Percentiles rank a stretch among this genome's conserved stretches.
These are phyloP conservation scores for Eupeodes luniger DNA, from an alignment of 2,888 invertebrate species.

Conservation along the genomic window DNA sequence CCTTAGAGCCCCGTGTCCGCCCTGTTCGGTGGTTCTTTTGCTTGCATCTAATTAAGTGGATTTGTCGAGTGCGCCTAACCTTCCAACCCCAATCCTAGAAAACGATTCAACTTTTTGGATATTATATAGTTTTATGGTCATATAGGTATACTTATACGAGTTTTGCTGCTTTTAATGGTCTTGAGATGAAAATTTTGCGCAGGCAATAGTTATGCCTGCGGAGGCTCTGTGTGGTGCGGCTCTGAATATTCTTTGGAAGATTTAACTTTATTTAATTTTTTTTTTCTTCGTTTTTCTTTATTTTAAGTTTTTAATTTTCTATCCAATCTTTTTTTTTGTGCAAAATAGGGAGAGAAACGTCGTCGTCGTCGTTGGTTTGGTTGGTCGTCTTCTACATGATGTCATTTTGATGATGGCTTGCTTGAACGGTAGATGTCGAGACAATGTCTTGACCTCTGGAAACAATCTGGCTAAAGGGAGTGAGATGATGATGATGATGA, in stretches of 20 bases:
- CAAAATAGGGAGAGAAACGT: constrained; percentile 5
- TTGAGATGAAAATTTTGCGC: constrained; percentile 43
- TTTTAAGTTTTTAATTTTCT: constrained; percentile 37
- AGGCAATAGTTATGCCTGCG: constrained; percentile 45
- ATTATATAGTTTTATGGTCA: constrained; percentile 35
- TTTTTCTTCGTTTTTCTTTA: not conserved
- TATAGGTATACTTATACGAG: constrained; percentile 1
- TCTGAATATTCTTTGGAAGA: constrained; percentile 45
- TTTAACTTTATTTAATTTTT: constrained; percentile 11
- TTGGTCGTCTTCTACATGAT: constrained; percentile 50
- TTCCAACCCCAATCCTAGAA: constrained; percentile 66
- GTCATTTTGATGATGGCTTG: constrained; percentile 59
- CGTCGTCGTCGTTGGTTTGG: not conserved
- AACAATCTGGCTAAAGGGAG: constrained; percentile 38
- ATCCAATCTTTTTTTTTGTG: not conserved
- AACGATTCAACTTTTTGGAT: constrained; percentile 57
- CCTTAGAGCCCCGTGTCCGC: constrained; percentile 46
- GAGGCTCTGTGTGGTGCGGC: constrained; percentile 47
- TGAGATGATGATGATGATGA: constrained; percentile 11
- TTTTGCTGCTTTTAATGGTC: constrained; percentile 35
- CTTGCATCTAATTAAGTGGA: constrained; percentile 75
- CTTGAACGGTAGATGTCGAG: constrained; percentile 60
- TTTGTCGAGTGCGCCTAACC: constrained; percentile 73
- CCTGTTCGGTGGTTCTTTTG: constrained; percentile 51
- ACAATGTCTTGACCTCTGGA: constrained; percentile 66